Conservation (phyloP, 2,888 invertebrate genomes). For the Hydroisotoma schaefferi region DNA sequence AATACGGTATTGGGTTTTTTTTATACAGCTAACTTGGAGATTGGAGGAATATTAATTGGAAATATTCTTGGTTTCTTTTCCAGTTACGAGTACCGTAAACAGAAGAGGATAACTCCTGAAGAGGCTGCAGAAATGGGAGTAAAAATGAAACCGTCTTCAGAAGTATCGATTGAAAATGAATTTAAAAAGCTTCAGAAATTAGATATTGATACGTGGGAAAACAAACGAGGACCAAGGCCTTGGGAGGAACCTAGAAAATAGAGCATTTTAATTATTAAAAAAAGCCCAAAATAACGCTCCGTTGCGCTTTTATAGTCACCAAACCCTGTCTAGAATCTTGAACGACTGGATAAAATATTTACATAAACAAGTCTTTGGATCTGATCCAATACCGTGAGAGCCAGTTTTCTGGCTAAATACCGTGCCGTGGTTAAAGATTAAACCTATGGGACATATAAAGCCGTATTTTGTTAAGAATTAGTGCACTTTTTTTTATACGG, state of each 20-base stretch:
- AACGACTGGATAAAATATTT: too few relatives aligned
- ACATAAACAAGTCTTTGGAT: too few relatives aligned
- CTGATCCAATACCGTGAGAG: too few relatives aligned
- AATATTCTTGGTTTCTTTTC: constrained; percentile 26
- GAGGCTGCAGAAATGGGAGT: constrained; percentile 67
- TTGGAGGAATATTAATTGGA: neutral
- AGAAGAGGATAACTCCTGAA: constrained; percentile 60
- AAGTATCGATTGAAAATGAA: constrained; percentile 69
- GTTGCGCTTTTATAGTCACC: too few relatives aligned
- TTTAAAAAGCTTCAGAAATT: constrained; percentile 68
- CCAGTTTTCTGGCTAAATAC: too few relatives aligned
- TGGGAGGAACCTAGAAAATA: constrained; percentile 82
- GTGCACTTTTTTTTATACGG: too few relatives aligned
- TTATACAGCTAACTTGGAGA: neutral
- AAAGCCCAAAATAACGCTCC: too few relatives aligned
- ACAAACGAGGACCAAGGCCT: constrained; percentile 77
- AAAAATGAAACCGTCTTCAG: constrained; percentile 62
- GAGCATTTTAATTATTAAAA: too few relatives aligned
- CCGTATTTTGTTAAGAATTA: too few relatives aligned
- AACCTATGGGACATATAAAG: too few relatives aligned
- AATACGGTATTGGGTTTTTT: constrained; percentile 64
- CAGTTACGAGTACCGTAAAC: constrained; percentile 60
- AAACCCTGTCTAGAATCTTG: too few relatives aligned
- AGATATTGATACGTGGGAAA: constrained; percentile 80
- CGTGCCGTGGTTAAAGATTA: too few relatives aligned